These are phyloP conservation scores for Nestor notabilis DNA, from an alignment of 2,113 vertebrate genomes.

Conservation along the genomic window DNA sequence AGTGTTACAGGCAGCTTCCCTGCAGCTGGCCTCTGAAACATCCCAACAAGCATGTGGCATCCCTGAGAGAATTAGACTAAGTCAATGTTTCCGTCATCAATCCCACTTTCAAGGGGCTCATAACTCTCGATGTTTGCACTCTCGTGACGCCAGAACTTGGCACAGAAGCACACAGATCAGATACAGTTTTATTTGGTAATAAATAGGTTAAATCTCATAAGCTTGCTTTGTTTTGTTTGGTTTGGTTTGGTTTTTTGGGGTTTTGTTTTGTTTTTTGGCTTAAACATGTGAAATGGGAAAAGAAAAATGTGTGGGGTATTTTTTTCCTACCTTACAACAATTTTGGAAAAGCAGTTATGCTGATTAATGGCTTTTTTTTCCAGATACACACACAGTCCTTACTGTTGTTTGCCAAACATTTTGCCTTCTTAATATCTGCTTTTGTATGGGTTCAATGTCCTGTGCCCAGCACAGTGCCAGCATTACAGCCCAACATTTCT, in stretches of 20 bases:
- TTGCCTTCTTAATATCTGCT: background rate
- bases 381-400: background rate
- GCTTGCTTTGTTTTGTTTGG: background rate
- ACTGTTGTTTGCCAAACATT: background rate
- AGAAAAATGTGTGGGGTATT: background rate
- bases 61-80: background rate
- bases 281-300: background rate
- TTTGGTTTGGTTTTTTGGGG: background rate
- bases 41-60: background rate
- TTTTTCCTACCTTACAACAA: background rate
- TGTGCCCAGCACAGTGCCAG: rapidly evolving
- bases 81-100: conserved; percentile 23
- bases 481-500: rapidly evolving
- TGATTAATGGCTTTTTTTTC: background rate
- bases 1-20: background rate
- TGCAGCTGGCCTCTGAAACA: background rate
- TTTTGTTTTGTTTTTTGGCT: background rate
- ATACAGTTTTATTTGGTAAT: conserved; percentile 49
- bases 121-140: background rate
- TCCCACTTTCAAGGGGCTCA: background rate
- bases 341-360: background rate
- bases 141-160: background rate
- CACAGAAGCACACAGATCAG: background rate
- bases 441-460: background rate
- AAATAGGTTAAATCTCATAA: conserved; percentile 49